These are phyloP conservation scores for Eunapius fragilis DNA, from an alignment of 37 sponge, comb jelly and placozoan species.

Conservation along the genomic window DNA sequence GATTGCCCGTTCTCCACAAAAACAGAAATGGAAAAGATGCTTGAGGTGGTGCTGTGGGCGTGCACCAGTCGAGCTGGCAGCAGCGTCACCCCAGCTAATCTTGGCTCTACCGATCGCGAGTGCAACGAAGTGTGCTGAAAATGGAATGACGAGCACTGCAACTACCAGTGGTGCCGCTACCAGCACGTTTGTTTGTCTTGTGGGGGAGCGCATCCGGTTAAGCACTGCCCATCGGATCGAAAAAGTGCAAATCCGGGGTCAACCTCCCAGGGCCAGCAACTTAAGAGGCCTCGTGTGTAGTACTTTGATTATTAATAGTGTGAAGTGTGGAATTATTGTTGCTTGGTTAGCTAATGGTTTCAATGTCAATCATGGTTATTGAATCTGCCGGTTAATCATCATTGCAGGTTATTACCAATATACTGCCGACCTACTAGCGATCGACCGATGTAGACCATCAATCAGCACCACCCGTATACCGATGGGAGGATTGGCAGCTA, in stretches of 20 bases:
- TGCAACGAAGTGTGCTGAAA: not conserved
- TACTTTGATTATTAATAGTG: not conserved
- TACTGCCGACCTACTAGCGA: not conserved
- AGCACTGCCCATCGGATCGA: not conserved
- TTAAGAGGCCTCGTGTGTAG: not conserved
- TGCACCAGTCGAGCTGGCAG: not conserved
- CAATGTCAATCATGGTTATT: not conserved
- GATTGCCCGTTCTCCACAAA: not conserved
- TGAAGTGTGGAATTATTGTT: not conserved
- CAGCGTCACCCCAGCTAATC: not conserved
- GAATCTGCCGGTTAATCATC: not conserved
- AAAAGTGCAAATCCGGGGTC: not conserved
- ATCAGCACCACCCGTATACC: not conserved
- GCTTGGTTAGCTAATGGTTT: not conserved
- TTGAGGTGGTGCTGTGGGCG: not conserved
- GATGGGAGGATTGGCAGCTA: not conserved
- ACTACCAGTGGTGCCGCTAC: not conserved
- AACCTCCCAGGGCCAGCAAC: not conserved
- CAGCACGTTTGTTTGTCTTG: not conserved
- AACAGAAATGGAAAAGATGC: not conserved
- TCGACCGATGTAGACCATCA: not conserved
- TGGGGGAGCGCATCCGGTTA: slow-evolving; percentile 9
- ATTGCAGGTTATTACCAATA: slow-evolving; percentile 3
- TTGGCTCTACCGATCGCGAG: not conserved
- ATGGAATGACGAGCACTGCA: slow-evolving; percentile 16